phyloP scores from a whole-genome alignment of 1,140 invertebrate genomes.

The Amphibalanus amphitrite region DNA sequence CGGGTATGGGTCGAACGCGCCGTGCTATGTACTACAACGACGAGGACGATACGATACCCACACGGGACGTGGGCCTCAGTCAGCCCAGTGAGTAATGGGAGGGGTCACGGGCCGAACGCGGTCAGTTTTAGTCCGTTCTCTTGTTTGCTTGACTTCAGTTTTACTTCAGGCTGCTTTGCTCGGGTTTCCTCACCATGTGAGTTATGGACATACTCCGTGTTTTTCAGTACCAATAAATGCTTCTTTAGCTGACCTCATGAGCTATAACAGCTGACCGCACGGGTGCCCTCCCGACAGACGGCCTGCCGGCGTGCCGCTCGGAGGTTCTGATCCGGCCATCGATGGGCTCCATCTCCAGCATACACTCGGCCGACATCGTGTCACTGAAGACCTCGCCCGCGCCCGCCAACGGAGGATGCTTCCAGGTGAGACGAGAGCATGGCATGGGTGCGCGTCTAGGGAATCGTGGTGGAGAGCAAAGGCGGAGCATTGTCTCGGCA shows the following conservation, averaged over 20 bases:
- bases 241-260: background rate
- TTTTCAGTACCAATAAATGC: too few species aligned
- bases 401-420: background rate
- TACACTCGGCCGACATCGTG: background rate
- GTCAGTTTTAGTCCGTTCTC: too few species aligned
- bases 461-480: too few species aligned
- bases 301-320: background rate
- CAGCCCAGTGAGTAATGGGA: background rate
- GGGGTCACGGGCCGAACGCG: too few species aligned
- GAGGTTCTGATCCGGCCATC: background rate
- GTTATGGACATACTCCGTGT: too few species aligned
- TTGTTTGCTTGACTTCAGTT: too few species aligned
- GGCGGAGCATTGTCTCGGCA: too few species aligned
- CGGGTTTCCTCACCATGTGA: too few species aligned
- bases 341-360: background rate
- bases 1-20: background rate
- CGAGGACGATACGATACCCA: slow-evolving; percentile 38
- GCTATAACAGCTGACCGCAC: background rate
- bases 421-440: background rate
- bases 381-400: background rate
- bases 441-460: too few species aligned
- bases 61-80: background rate
- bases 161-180: too few species aligned
- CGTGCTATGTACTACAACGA: slow-evolving; percentile 55
- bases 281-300: background rate